Evolutionary conservation across 2,113 vertebrate species (phyloP).

Genomic region (Epinephelus cyanopodus): DNA sequence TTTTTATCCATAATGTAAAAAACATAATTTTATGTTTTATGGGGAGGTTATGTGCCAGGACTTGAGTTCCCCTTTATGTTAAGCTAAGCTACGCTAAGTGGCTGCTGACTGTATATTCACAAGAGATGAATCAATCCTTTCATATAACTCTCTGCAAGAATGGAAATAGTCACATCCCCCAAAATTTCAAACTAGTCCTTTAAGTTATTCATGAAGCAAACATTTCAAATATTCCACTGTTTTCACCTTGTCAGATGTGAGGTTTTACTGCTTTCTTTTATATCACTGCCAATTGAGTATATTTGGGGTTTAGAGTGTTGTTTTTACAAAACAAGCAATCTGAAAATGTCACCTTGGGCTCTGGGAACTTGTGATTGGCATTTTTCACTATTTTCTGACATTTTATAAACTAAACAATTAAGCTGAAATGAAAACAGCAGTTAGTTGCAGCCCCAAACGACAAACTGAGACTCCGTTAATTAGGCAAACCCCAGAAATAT

Average conservation of each 20-base stretch:
- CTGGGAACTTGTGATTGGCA: not conserved
- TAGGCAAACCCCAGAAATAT: not conserved
- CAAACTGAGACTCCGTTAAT: slow-evolving; percentile 2
- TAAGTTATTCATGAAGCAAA: slow-evolving; percentile 23
- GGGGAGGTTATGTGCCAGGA: too few relatives aligned
- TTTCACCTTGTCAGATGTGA: not conserved
- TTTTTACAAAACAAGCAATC: slow-evolving; percentile 6
- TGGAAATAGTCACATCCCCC: slow-evolving; percentile 3
- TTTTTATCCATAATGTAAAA: too few relatives aligned
- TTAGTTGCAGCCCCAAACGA: not conserved
- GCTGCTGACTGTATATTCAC: not conserved
- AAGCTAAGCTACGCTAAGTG: not conserved
- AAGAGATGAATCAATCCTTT: not conserved
- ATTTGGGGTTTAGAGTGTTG: not conserved
- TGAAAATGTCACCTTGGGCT: slow-evolving; percentile 5
- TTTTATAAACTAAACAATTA: slow-evolving; percentile 7
- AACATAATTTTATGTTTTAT: too few relatives aligned
- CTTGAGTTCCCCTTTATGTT: not conserved
- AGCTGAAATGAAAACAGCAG: not conserved
- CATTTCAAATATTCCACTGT: not conserved
- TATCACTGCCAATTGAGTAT: not conserved
- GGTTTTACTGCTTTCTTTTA: not conserved
- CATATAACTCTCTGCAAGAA: not conserved
- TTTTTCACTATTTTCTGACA: not conserved
- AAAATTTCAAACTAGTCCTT: not conserved